phyloP scores from a whole-genome alignment of 1,140 invertebrate genomes.

The Sinella curviseta region DNA sequence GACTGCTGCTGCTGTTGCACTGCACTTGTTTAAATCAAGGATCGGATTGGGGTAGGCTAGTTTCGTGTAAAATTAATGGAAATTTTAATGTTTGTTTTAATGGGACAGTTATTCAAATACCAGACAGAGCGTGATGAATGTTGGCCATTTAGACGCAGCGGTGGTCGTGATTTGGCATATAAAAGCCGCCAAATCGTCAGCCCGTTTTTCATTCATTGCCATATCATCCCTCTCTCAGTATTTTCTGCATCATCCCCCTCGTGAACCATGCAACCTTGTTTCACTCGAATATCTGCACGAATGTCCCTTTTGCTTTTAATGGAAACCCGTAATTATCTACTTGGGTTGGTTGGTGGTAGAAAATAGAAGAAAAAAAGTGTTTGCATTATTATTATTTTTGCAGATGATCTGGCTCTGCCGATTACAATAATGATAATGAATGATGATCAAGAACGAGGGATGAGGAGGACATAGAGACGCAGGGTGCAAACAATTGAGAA shows the following conservation, averaged over 20 bases:
- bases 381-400: too few relatives aligned
- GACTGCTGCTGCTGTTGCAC: too few relatives aligned
- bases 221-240: background rate
- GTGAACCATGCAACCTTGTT: constrained; percentile 7
- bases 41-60: background rate
- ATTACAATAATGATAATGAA: background rate
- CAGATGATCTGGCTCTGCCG: background rate
- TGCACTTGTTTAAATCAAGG: too few relatives aligned
- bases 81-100: constrained; percentile 12
- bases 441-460: background rate
- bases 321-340: constrained; percentile 1
- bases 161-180: constrained; percentile 12
- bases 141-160: constrained; percentile 9
- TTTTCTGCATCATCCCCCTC: background rate
- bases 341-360: too few relatives aligned
- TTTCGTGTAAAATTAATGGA: background rate
- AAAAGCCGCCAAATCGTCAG: background rate
- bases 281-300: background rate
- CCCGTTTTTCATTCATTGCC: background rate
- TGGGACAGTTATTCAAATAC: constrained; percentile 10
- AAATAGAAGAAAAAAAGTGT: too few relatives aligned
- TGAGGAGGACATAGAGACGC: too few relatives aligned
- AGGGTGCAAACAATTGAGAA: too few relatives aligned
- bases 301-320: background rate
- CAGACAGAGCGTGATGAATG: constrained; percentile 8